phyloP scores from a whole-genome alignment of 1,140 invertebrate species.

The Megalonaias nervosa region DNA sequence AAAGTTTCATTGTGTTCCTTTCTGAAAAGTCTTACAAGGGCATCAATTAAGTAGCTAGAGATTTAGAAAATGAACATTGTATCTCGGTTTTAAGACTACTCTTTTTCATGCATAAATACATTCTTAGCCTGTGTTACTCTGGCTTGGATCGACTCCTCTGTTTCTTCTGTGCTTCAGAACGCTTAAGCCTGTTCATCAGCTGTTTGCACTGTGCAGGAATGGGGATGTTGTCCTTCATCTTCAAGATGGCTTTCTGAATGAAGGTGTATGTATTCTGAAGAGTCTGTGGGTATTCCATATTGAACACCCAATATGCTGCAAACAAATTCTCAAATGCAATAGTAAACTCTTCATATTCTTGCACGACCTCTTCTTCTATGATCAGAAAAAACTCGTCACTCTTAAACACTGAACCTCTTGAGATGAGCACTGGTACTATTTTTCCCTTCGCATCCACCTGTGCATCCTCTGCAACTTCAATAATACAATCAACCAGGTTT shows the following conservation, averaged over 20 bases:
- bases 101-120: no score
- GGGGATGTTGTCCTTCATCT: slow-evolving; percentile 53
- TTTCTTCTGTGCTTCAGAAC: no score
- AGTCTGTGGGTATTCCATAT: slow-evolving; percentile 65
- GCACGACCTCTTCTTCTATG: slow-evolving; percentile 64
- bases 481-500: slow-evolving; percentile 65
- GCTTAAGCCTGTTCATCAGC: slow-evolving; percentile 47
- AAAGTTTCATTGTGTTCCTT: no score
- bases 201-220: slow-evolving; percentile 58
- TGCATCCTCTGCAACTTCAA: slow-evolving; percentile 63
- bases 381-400: slow-evolving; percentile 67
- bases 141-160: no score
- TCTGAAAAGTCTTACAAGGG: no score
- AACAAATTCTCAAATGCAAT: slow-evolving; percentile 65
- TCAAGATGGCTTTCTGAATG: slow-evolving; percentile 63
- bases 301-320: slow-evolving; percentile 67
- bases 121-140: no score
- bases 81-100: no score
- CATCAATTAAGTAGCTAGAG: no score
- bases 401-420: slow-evolving; percentile 60
- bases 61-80: no score
- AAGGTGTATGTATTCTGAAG: slow-evolving; percentile 66
- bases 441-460: slow-evolving; percentile 62
- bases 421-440: slow-evolving; percentile 64
- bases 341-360: slow-evolving; percentile 68